Percentiles rank a stretch among this genome's conserved stretches.
phyloP scores from a whole-genome alignment of 2,113 vertebrate species.

The Petaurus breviceps region DNA sequence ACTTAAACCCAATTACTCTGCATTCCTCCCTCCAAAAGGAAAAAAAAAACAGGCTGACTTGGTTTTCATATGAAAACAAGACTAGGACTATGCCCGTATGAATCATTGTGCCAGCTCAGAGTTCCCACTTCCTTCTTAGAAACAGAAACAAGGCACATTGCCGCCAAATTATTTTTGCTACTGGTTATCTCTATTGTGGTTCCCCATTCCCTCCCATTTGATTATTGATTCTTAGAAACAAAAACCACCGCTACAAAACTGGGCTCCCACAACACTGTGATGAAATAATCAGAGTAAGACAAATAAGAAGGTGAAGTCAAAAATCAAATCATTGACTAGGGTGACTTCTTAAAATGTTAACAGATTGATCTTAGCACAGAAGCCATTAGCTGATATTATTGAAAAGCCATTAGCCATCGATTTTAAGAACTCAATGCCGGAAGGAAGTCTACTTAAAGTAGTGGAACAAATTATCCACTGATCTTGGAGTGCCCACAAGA shows the following conservation, averaged over 20 bases:
- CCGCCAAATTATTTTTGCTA: neutral
- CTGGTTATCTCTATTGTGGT: neutral
- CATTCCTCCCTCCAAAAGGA: too few relatives aligned
- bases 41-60: neutral
- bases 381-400: neutral
- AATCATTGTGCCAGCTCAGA: neutral
- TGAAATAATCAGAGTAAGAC: neutral
- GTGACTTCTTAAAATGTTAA: neutral
- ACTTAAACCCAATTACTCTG: too few relatives aligned
- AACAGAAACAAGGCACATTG: neutral
- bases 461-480: neutral
- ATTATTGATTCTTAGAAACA: neutral
- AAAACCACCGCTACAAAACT: neutral
- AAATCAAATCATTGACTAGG: neutral
- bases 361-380: neutral
- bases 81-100: neutral
- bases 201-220: constrained; percentile 10
- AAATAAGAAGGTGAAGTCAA: neutral
- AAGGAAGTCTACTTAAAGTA: neutral
- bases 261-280: neutral
- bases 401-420: neutral
- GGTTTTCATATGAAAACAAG: neutral
- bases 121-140: neutral
- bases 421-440: neutral
- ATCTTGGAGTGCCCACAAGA: neutral